A percentile compares a stretch with the other conserved stretches of the same genome.
Conservation (phyloP, 2,888 invertebrate genomes). For the Oligia latruncula region DNA sequence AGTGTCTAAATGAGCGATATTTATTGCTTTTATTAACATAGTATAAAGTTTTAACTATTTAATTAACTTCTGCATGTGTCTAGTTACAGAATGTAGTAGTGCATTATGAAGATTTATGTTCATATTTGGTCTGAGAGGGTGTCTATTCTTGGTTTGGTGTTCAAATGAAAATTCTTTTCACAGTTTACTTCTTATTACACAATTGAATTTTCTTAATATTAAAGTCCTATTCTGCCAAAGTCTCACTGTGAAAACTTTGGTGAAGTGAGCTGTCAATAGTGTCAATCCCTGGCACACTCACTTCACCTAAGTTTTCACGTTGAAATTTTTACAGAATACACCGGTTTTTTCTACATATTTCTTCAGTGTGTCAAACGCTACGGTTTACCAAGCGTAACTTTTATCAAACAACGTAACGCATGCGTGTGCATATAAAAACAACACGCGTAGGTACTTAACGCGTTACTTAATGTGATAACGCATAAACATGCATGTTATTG, state of each 20-base stretch:
- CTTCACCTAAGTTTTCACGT: background rate
- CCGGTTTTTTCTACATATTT: background rate
- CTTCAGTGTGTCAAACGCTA: slow-evolving; percentile 1
- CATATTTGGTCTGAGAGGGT: background rate
- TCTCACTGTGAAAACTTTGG: background rate
- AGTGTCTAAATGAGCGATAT: slow-evolving; percentile 19
- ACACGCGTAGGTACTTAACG: slow-evolving; percentile 22
- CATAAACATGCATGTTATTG: slow-evolving; percentile 45
- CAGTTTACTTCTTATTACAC: background rate
- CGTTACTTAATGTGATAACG: slow-evolving; percentile 41
- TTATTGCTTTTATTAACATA: slow-evolving; percentile 43
- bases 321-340: background rate
- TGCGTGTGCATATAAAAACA: slow-evolving; percentile 38
- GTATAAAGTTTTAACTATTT: slow-evolving; percentile 20
- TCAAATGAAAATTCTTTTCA: background rate
- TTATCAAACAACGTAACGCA: slow-evolving; percentile 21
- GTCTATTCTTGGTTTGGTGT: background rate
- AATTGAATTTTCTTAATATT: background rate
- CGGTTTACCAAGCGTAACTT: slow-evolving; percentile 15
- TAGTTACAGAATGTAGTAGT: slow-evolving; percentile 2
- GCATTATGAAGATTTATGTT: slow-evolving; percentile 12
- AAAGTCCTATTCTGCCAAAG: background rate
- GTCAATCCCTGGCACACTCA: background rate
- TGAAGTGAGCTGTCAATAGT: background rate
- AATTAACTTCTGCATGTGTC: background rate